phyloP scores from a whole-genome alignment of 2,888 invertebrate genomes.

The Chaetogeoica ovagalla region DNA sequence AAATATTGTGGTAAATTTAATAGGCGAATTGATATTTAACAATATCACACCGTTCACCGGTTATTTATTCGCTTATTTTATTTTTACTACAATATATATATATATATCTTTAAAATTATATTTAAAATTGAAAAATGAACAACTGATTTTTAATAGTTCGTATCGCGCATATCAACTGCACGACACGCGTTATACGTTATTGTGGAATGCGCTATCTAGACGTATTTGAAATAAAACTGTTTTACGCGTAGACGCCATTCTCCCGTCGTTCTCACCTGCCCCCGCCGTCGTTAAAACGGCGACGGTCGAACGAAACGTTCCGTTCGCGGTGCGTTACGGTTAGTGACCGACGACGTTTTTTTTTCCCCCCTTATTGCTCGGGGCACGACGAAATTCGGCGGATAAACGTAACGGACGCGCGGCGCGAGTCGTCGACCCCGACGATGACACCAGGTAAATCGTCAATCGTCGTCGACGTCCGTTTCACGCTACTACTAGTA shows the following conservation, averaged over 20 bases:
- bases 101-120: too few species aligned
- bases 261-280: not conserved
- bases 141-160: too few species aligned
- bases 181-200: too few species aligned
- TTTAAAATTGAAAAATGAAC: too few species aligned
- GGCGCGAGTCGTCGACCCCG: constrained; percentile 42
- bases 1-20: too few species aligned
- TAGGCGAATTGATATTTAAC: too few species aligned
- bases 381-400: not conserved
- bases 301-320: not conserved
- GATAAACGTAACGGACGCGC: not conserved
- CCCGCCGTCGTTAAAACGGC: not conserved
- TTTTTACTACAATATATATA: too few species aligned
- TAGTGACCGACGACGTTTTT: not conserved
- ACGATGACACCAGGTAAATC: not conserved
- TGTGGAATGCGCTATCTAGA: too few species aligned
- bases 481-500: not conserved
- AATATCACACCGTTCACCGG: too few species aligned
- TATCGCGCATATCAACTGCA: too few species aligned
- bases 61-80: too few species aligned
- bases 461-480: not conserved
- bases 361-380: not conserved
- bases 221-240: not conserved
- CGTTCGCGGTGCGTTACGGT: constrained; percentile 12
- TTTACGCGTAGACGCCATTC: not conserved